Base-by-base conservation (phyloP, 2,888 invertebrate genomes). In the Euproctis similis region DNA sequence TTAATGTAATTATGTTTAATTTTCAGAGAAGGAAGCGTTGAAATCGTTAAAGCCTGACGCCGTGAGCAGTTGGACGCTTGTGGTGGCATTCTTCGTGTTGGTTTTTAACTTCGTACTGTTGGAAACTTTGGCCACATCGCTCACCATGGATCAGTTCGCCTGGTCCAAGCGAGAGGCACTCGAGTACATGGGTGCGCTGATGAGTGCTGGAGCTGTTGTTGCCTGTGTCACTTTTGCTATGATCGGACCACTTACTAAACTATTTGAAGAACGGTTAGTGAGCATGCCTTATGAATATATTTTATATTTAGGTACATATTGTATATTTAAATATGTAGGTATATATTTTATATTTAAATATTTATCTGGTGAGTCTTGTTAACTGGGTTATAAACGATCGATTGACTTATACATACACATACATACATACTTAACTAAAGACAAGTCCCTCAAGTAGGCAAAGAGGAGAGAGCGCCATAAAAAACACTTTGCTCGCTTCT, bases 91-190 rank as follows among this genome's bases (percentile, higher is more conserved):
- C 70, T 94, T 94, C 67, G 89, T 94, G 42, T 85, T 95, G 44
- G 92, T 93, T 30, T 94, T 94, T 69, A 94, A 94, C 81, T 95
- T 95, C 73, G 94, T 95, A 53, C 85, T 95, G 37, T 81, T 95
- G 49, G 95, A 95, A 86, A 94, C 95, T 25, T 85, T 94, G 43
- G 94, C 92, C 11, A 93, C 94, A 6, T 89, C 94, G 2, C 84
- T 95, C 29, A 93, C 93, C 14, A 94, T 94, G 92, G 94, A 95
- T 66, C 94, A 94, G 78, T 94, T 95, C 72, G 95, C 90, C 14
- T 95, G 94, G 94, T 87, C 88, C 34, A 91, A 93, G 75, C 73
- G 84, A 26, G 88, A 92, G 61, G 90, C 95, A 7, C 75, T 95
- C 18, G 88, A 89, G 69, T 91, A 94, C 65, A 92, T 95, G 89